phyloP scores from a whole-genome alignment of 2,888 invertebrate genomes.

The Notocelia uddmanniana region DNA sequence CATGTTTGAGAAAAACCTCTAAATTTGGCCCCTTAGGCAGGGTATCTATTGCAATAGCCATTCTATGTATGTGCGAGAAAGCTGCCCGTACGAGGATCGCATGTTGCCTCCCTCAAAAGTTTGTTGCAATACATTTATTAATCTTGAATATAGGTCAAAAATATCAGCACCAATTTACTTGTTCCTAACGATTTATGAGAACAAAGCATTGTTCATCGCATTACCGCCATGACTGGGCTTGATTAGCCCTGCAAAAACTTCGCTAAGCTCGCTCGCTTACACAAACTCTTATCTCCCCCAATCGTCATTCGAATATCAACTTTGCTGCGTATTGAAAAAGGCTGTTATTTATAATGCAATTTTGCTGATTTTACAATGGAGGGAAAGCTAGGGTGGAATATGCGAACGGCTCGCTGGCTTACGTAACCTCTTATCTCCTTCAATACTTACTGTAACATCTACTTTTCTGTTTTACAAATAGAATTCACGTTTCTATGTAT shows the following conservation, averaged over 20 bases:
- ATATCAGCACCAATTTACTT: conserved; percentile 14
- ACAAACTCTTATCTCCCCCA: background rate
- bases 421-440: background rate
- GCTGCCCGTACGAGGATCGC: no score
- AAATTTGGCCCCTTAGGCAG: no score
- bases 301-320: background rate
- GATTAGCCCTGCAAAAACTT: conserved; percentile 11
- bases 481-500: background rate
- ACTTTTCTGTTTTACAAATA: background rate
- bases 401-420: background rate
- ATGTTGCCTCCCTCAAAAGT: no score
- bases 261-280: background rate
- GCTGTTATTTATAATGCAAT: background rate
- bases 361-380: background rate
- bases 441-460: background rate
- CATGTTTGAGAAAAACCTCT: no score
- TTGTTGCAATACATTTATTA: background rate
- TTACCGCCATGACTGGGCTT: conserved; percentile 15
- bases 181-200: conserved; percentile 8
- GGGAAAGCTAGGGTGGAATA: background rate
- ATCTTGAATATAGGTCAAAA: background rate
- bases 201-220: background rate
- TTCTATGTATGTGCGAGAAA: no score
- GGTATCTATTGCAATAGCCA: no score
- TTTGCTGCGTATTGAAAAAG: background rate